A percentile compares a stretch with the other conserved stretches of the same genome.
Evolutionary conservation across 1,140 invertebrate genomes (phyloP).

Genomic region (Bemisia tabaci): DNA sequence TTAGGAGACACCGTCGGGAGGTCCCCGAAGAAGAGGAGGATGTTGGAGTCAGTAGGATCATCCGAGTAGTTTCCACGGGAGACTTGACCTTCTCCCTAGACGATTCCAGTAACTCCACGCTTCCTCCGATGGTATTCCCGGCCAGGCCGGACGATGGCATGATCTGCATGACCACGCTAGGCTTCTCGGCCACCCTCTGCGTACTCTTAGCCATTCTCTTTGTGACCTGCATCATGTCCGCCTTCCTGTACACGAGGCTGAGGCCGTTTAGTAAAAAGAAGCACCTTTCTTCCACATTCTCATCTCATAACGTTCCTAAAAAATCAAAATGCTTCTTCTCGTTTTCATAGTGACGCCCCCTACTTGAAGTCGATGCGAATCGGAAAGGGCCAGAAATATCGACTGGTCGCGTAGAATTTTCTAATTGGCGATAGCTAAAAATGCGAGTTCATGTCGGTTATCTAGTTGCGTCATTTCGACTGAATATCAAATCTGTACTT

Average conservation of each 20-base stretch:
- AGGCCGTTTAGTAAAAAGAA: conserved; percentile 33
- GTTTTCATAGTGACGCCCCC: background rate
- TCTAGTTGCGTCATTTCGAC: too few species aligned
- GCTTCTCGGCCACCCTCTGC: conserved; percentile 70
- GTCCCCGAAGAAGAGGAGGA: conserved; percentile 64
- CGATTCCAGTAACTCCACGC: conserved; percentile 61
- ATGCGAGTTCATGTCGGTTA: too few species aligned
- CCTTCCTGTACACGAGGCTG: conserved; percentile 64
- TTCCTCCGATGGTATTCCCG: conserved; percentile 59
- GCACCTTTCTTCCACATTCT: background rate
- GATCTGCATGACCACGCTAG: conserved; percentile 84
- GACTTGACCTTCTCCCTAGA: conserved; percentile 85
- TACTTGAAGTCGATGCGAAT: too few species aligned
- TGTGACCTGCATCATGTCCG: conserved; percentile 67
- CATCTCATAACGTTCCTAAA: background rate
- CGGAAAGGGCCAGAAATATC: too few species aligned
- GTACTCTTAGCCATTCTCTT: conserved; percentile 64
- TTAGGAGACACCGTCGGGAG: conserved; percentile 41
- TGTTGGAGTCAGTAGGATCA: conserved; percentile 75
- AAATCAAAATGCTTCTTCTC: background rate
- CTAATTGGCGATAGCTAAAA: too few species aligned
- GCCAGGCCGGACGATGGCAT: conserved; percentile 54
- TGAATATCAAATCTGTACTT: too few species aligned
- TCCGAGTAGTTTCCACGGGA: conserved; percentile 84
- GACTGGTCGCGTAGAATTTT: too few species aligned